These are phyloP conservation scores for Oreamnos americanus DNA, from an alignment of 2,113 vertebrate species.

Conservation along the genomic window DNA sequence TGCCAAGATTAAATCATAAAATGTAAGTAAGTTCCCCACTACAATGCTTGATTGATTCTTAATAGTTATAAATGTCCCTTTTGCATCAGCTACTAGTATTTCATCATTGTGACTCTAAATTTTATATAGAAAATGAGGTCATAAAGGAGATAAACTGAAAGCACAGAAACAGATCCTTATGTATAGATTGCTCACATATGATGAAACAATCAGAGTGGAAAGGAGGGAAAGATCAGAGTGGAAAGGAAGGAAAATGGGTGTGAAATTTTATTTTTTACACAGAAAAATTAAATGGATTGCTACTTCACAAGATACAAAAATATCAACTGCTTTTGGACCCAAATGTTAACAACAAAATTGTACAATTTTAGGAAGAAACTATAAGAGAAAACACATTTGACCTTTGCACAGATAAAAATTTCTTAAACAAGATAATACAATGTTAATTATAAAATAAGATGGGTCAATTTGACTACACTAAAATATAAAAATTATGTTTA, in stretches of 20 bases:
- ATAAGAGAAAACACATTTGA: background rate
- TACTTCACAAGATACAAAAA: background rate
- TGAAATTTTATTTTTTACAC: background rate
- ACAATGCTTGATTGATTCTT: background rate
- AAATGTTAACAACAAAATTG: background rate
- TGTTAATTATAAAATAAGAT: background rate
- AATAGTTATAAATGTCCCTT: background rate
- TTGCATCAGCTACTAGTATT: background rate
- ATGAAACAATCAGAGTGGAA: background rate
- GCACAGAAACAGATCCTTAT: background rate
- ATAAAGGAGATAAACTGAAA: background rate
- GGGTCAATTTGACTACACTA: background rate
- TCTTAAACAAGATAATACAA: background rate
- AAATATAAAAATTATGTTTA: background rate
- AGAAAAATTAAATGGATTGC: background rate
- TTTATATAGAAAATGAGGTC: background rate
- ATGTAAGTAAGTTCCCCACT: background rate
- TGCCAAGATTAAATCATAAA: background rate
- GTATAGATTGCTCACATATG: background rate
- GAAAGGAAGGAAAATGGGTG: background rate
- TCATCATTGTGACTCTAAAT: background rate
- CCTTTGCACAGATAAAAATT: background rate
- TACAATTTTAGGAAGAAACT: background rate
- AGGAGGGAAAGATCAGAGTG: background rate
- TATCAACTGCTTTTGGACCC: background rate